A percentile compares a stretch with the other conserved stretches of the same genome.
Conservation (phyloP, 1,140 invertebrate genomes). For the Ladona fulva region DNA sequence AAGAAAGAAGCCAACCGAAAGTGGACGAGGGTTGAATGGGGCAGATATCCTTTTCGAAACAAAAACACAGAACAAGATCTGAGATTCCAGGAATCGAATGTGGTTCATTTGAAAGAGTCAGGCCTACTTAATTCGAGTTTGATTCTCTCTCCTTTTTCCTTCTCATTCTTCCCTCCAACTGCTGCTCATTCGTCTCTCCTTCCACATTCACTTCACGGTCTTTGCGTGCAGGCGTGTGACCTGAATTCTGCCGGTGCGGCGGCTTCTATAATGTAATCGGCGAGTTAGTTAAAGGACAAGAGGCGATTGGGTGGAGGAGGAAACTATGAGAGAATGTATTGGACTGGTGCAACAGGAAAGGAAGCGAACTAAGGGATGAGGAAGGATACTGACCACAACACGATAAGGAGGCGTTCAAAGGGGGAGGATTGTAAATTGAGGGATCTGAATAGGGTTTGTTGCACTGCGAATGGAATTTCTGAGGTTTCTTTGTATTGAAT, state of each 20-base stretch:
- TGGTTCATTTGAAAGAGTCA: not conserved
- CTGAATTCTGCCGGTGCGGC: not conserved
- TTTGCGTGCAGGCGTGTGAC: not conserved
- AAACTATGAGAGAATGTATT: not conserved
- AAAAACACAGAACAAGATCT: no score
- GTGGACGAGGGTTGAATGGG: no score
- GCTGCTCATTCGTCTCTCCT: not conserved
- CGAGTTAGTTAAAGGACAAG: not conserved
- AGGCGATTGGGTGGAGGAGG: not conserved
- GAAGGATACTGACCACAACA: not conserved
- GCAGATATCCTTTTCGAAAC: no score
- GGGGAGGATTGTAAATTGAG: not conserved
- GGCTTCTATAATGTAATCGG: not conserved
- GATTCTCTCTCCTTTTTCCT: not conserved
- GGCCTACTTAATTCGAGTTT: not conserved
- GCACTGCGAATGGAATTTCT: no score
- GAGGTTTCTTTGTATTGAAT: no score
- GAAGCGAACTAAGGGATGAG: not conserved
- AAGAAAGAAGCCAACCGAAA: no score
- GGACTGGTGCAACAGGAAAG: not conserved
- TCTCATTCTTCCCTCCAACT: not conserved
- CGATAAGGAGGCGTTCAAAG: not conserved
- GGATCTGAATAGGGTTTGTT: no score
- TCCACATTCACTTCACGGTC: not conserved
- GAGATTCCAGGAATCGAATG: not conserved